Percentiles rank a stretch among this genome's conserved stretches.
These are phyloP conservation scores for Isurus oxyrinchus DNA, from an alignment of 2,113 vertebrate species.

Conservation along the genomic window DNA sequence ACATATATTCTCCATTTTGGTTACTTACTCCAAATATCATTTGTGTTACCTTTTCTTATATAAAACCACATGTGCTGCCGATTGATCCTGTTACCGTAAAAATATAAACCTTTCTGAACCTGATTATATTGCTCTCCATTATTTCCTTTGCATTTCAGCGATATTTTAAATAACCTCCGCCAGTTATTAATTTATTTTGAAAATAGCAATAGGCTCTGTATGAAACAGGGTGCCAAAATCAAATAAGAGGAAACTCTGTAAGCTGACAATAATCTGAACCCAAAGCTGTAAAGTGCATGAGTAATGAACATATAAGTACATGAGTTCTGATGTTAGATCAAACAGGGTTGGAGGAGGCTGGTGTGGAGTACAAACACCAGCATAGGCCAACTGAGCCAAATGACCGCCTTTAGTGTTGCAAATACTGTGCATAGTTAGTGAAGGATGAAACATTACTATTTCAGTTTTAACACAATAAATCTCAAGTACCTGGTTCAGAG, in stretches of 20 bases:
- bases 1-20: background rate
- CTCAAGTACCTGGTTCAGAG: constrained; percentile 83
- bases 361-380: background rate
- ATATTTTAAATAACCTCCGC: background rate
- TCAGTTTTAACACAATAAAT: background rate
- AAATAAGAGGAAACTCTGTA: background rate
- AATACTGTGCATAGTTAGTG: background rate
- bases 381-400: background rate
- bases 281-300: background rate
- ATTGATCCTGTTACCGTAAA: background rate
- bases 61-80: background rate
- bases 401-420: background rate
- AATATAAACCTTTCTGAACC: background rate
- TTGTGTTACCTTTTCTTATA: background rate
- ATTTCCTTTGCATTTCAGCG: background rate
- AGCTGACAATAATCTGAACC: background rate
- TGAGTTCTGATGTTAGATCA: background rate
- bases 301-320: background rate
- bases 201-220: background rate
- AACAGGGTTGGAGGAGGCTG: background rate
- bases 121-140: background rate
- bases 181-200: background rate
- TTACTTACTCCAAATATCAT: background rate
- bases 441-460: background rate
- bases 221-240: background rate